phyloP scores from a whole-genome alignment of 2,888 invertebrate species.

The Cheilosia vernalis region DNA sequence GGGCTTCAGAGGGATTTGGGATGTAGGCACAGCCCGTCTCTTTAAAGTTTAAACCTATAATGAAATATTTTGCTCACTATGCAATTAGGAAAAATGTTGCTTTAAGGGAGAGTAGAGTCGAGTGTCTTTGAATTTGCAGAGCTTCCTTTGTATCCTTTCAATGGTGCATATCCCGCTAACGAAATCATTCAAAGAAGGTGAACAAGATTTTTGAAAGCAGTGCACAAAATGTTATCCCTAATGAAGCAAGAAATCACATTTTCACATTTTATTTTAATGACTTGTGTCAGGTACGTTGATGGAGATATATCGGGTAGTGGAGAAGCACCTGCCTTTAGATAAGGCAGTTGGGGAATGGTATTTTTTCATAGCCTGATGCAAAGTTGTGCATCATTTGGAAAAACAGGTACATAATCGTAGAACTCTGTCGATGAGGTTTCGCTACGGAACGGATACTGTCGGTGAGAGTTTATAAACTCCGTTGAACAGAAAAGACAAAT shows the following conservation, averaged over 20 bases:
- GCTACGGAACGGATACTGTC: no score
- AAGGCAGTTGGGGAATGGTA: no score
- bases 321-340: no score
- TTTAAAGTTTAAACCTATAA: slow-evolving; percentile 19
- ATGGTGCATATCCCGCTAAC: slow-evolving; percentile 41
- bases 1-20: background rate
- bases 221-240: slow-evolving; percentile 14
- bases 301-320: background rate
- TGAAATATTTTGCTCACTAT: slow-evolving; percentile 1
- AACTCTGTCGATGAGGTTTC: no score
- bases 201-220: slow-evolving; percentile 23
- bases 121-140: no score
- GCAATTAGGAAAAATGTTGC: background rate
- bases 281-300: background rate
- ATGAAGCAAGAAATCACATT: slow-evolving; percentile 28
- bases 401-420: no score
- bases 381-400: no score
- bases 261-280: slow-evolving; percentile 43
- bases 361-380: no score
- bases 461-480: no score
- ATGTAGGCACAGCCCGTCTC: no score
- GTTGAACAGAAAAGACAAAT: no score
- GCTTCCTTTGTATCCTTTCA: slow-evolving; percentile 18
- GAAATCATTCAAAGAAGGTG: slow-evolving; percentile 36
- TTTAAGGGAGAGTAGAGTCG: background rate